Evolutionary conservation across 2,888 invertebrate genomes (phyloP), one percentile per base, ranked within the genome.

Genomic region (Pandemis cinnamomeana): DNA sequence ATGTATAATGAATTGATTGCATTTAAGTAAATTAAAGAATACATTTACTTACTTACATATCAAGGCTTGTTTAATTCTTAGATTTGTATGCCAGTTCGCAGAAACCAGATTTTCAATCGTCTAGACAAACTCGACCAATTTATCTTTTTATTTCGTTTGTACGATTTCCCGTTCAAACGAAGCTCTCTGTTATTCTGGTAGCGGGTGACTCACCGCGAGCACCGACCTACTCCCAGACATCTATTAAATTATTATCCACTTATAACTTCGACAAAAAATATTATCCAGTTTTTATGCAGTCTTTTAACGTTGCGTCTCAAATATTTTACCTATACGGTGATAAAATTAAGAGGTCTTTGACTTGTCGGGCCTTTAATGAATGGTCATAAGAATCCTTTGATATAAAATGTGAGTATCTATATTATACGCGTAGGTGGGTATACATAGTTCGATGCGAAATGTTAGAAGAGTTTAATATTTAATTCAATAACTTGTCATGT

Each of bases 221-320:
- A 63, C 46, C 64, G 69, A 73, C 42, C 42, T 66, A 62, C 67
- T 74, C 53, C 71, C 62, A 71, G 70, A 74, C 71, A 36, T 70
- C 70, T 71, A 67, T 74, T 74, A 74, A 74, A 74, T 74, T 71
- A 74, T 71, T 74, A 74, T 62, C 74, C 74, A 71, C 70, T 74
- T 74, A 74, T 62, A 70, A 48, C 58, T 67, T 61, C 36, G 20
- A 61, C 70, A 74, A 74, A 74, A 74, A 67, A 51, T 61, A 71
- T 67, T 70, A 74, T 55, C 46, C 15, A 13, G 27, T 61, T 70
- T 74, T 62, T 74, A 58, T 70, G 70, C 74, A 66, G 66, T 61
- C 70, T 74, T 74, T 74, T 53, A 53, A 74, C 61, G 71, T 62
- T 69, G 55, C 58, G 73, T 72, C 68, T 63, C 55, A 61, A 70